Conservation (phyloP, 2,113 vertebrate genomes). For the Lutjanus erythropterus region DNA sequence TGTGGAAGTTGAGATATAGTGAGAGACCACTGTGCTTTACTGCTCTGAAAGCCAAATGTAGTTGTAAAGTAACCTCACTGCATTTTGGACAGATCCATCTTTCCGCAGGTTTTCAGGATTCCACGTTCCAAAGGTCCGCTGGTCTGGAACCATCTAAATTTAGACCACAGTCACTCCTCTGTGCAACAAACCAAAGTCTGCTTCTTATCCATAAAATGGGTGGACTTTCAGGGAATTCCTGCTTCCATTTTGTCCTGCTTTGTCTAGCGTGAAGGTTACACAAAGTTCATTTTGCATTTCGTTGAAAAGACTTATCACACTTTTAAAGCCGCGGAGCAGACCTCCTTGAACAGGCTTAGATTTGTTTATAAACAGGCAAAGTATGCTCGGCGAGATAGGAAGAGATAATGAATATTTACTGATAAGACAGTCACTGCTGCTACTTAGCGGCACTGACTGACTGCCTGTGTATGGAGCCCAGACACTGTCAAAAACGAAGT, state of each 20-base stretch:
- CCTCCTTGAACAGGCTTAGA: constrained; percentile 20
- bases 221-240: constrained; percentile 66
- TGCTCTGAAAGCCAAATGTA: constrained; percentile 2
- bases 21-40: constrained; percentile 18
- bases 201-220: constrained; percentile 41
- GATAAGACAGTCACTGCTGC: constrained; percentile 60
- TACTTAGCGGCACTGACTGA: not conserved
- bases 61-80: constrained; percentile 39
- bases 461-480: not conserved
- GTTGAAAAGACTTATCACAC: constrained; percentile 14
- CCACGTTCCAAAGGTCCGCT: constrained; percentile 64
- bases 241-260: constrained; percentile 56
- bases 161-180: constrained; percentile 68
- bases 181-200: constrained; percentile 61
- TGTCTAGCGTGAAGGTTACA: constrained; percentile 52
- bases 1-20: constrained; percentile 11
- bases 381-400: constrained; percentile 37
- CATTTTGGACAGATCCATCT: constrained; percentile 31
- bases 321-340: constrained; percentile 18
- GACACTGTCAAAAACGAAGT: not conserved
- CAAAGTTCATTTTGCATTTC: constrained; percentile 50
- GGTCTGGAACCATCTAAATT: constrained; percentile 79
- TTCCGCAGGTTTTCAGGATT: constrained; percentile 50
- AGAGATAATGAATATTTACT: constrained; percentile 46
- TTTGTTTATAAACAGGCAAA: constrained; percentile 64